Evolutionary conservation across 2,797 vertebrate genomes (phyloP), one percentile per base, ranked within the genome.

Genomic region (Falco rusticolus): DNA sequence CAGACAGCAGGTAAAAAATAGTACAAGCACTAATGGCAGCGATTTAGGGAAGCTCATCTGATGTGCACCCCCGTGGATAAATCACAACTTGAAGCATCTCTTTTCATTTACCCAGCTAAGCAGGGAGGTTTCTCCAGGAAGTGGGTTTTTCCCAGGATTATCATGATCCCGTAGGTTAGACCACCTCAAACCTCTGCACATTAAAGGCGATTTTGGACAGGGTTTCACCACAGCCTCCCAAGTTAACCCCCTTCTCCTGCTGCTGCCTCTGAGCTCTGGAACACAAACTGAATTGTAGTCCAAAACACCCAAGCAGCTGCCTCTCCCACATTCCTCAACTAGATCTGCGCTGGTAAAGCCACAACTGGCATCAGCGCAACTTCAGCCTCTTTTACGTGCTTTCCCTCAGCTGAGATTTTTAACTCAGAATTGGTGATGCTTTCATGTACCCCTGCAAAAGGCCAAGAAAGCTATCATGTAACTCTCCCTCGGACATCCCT

Each of bases 351-450:
- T 20, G 57, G 47, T 11, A n/a, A 48, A 29, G 43, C 8, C 31
- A 15, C n/a, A 56, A 8, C 4, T 13, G 50, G 18, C 50, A n/a
- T 13, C 29, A 10, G 59, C 65, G 26, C 59, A 26, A 56, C 51
- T 28, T 39, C 16, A 13, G 37, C 39, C 26, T 10, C 51, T 26
- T 3, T 48, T 54, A 6, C 0, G 9, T 66, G 31, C 11, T 1
- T 26, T 6, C 51, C 34, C 70, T 37, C 51, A 6, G 0, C 1
- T 11, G 18, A 28, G 6, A 21, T 2, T 9, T 10, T 14, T 3
- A 74, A 50, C 59, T 20, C 47, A 20, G 24, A n/a, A 2, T 16
- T 4, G 3, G 6, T 1, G 3, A 18, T 3, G 4, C 41, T 9
- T 31, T 20, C 17, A 10, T 0, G 50, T 4, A 10, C 20, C 26